Evolutionary conservation across 2,888 invertebrate genomes (phyloP).

Genomic region (Morpho deidamia): DNA sequence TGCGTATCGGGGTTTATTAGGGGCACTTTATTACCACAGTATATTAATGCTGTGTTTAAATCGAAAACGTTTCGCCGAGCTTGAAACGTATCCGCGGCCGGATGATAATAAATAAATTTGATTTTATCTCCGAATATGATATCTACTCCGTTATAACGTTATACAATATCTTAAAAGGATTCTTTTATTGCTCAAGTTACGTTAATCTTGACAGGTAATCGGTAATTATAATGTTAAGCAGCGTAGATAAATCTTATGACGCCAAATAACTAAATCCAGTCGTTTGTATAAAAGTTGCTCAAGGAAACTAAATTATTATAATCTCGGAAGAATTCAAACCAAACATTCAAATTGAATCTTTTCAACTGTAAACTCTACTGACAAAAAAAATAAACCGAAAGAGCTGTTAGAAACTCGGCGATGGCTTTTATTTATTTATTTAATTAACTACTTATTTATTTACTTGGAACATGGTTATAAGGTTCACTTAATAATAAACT

Average conservation of each 20-base stretch:
- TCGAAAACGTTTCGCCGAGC: constrained; percentile 45
- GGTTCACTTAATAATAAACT: too few relatives aligned
- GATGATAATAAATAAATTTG: constrained; percentile 64
- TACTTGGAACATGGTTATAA: too few relatives aligned
- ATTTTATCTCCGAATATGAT: constrained; percentile 64
- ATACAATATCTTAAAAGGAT: constrained; percentile 33
- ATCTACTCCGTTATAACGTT: constrained; percentile 41
- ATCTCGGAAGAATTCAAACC: too few relatives aligned
- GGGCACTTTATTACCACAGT: constrained; percentile 65
- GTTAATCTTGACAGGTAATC: constrained; percentile 45
- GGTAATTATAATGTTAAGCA: constrained; percentile 45
- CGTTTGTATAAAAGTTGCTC: constrained; percentile 26
- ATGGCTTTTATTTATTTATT: too few relatives aligned
- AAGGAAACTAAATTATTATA: constrained; percentile 11
- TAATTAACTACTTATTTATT: too few relatives aligned
- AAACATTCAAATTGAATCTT: too few relatives aligned
- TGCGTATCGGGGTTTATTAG: constrained; percentile 72
- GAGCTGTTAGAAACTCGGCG: too few relatives aligned
- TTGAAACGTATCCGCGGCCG: constrained; percentile 40
- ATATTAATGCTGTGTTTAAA: constrained; percentile 54
- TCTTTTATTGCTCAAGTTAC: constrained; percentile 40
- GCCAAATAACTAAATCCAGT: constrained; percentile 27
- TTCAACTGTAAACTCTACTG: too few relatives aligned
- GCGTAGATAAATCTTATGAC: constrained; percentile 36
- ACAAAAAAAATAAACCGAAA: too few relatives aligned